Evolutionary conservation across 2,888 invertebrate genomes (phyloP).

Genomic region (Tachina lurida): DNA sequence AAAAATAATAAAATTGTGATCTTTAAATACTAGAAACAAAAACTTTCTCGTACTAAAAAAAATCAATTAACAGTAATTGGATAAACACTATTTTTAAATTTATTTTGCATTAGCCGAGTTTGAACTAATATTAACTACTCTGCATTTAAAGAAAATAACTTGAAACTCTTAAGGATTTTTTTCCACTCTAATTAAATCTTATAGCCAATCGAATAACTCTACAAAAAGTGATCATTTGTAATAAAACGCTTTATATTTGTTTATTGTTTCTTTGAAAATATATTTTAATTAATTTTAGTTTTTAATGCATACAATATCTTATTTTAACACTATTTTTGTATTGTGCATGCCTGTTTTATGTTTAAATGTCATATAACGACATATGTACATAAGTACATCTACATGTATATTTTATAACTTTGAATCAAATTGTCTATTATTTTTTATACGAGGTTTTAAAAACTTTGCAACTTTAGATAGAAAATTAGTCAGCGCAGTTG

Average conservation of each 20-base stretch:
- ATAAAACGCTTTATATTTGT: slow-evolving; percentile 46
- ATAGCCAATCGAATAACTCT: slow-evolving; percentile 24
- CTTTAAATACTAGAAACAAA: slow-evolving; percentile 69
- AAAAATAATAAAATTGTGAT: slow-evolving; percentile 71
- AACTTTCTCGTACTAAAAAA: slow-evolving; percentile 72
- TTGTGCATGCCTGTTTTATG: slow-evolving; percentile 42
- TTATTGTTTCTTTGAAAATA: slow-evolving; percentile 43
- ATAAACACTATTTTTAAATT: slow-evolving; percentile 71
- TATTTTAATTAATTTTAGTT: slow-evolving; percentile 44
- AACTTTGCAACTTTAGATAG: no score
- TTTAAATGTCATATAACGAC: not conserved
- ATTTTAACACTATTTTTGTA: slow-evolving; percentile 11
- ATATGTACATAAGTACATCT: not conserved
- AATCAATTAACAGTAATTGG: slow-evolving; percentile 71
- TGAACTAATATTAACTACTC: slow-evolving; percentile 54
- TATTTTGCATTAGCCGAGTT: slow-evolving; percentile 72
- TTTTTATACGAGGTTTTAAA: no score
- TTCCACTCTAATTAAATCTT: slow-evolving; percentile 14
- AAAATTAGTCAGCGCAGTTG: no score
- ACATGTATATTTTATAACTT: no score
- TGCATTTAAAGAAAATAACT: slow-evolving; percentile 14
- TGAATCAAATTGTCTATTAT: no score
- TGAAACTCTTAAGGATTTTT: slow-evolving; percentile 29
- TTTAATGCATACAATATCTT: slow-evolving; percentile 34
- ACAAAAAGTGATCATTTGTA: slow-evolving; percentile 44